Percentiles rank a stretch among this genome's conserved stretches.
Evolutionary conservation across 2,113 vertebrate genomes (phyloP).

Genomic region (Microtus oregoni): DNA sequence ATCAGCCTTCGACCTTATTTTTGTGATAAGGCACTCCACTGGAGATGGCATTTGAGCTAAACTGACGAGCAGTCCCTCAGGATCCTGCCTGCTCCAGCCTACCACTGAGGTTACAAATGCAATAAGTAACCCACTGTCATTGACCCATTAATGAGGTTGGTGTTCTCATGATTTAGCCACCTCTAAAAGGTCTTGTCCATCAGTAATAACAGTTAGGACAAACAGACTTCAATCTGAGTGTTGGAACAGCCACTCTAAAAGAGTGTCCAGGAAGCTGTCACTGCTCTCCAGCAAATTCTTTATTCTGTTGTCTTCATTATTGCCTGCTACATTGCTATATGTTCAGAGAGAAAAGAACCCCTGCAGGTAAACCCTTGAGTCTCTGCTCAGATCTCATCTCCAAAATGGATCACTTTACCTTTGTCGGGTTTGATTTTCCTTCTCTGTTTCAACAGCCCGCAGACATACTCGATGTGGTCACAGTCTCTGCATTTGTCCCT

Average conservation of each 20-base stretch:
- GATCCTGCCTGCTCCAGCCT: no score
- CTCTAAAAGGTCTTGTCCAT: not conserved
- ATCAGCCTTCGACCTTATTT: no score
- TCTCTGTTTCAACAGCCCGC: not conserved
- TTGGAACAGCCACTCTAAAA: not conserved
- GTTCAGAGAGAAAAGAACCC: not conserved
- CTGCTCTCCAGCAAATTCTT: not conserved
- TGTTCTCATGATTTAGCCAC: not conserved
- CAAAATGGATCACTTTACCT: not conserved
- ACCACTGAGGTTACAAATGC: not conserved
- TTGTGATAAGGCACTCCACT: not conserved
- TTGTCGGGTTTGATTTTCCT: constrained; percentile 6
- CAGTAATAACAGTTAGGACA: not conserved
- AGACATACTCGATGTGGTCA: not conserved
- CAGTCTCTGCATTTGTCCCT: not conserved
- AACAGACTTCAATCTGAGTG: not conserved
- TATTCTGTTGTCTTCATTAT: not conserved
- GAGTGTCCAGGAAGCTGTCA: not conserved
- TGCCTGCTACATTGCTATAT: not conserved
- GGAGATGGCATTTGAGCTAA: not conserved
- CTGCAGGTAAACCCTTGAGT: not conserved
- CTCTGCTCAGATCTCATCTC: not conserved
- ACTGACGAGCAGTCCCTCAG: not conserved
- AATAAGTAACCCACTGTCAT: not conserved
- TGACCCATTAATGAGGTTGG: no score